Base-by-base conservation (phyloP, 2,797 vertebrate genomes). In the Parambassis ranga region DNA sequence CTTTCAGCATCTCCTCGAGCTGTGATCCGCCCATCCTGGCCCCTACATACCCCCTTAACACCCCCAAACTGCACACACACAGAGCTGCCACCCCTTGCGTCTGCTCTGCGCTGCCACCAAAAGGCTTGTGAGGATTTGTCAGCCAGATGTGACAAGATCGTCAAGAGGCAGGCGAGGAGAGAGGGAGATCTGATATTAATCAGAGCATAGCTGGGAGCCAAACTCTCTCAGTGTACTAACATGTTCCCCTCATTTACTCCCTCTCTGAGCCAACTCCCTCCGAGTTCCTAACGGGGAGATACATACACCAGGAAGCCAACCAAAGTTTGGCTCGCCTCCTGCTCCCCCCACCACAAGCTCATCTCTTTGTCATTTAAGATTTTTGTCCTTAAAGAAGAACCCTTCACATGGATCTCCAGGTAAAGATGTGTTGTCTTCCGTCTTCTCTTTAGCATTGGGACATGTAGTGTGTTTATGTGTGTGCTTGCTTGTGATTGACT, bases 131-230 rank as follows among this genome's bases (percentile, higher is more conserved):
- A 92, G 92, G 94, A 94, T 95, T 94, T 94, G 93, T 94, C 94
- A 93, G 94, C 92, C 94, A 95, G 94, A 96, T 94, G 94, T 94
- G 94, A 95, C 93, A 94, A 90, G 93, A 93, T 94, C 92, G 93
- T 93, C 88, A 92, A 89, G 93, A 94, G 92, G 92, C 92, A 84
- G 90, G 92, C 84, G 52, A 64, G 49, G 39, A 88, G 86, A 91
- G 92, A 87, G 91, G 88, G 91, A 93, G 94, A 92, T 94, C 90
- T 94, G 93, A 95, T 94, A 91, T 92, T 94, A 94, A 94, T 95
- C 94, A 93, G 92, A 88, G 92, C 92, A 85, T 94, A 93, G 94
- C 95, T 95, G 81, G 86, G 85, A 95, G 94, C 94, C 92, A 95
- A 92, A 94, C 93, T 95, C 94, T 94, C 92, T 93, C 92, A 90